Conservation (phyloP, 1,140 invertebrate species). For the Belonocnema kinseyi region DNA sequence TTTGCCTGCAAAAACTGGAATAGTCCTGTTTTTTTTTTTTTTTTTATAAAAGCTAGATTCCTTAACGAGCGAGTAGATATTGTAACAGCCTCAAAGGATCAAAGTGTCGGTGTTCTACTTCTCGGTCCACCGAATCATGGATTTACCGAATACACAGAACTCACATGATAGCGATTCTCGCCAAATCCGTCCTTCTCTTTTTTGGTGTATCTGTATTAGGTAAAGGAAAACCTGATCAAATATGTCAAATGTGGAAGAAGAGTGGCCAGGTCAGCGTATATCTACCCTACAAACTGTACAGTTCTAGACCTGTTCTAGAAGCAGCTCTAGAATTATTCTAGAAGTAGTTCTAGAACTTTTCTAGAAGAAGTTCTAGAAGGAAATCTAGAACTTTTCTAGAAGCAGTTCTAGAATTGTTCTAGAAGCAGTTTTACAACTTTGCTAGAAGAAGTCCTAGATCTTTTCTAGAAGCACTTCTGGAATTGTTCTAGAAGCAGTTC, state of each 20-base stretch:
- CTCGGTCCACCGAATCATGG: slow-evolving; percentile 77
- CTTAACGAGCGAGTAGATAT: slow-evolving; percentile 68
- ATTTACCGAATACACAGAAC: slow-evolving; percentile 75
- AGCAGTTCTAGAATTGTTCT: too few species aligned
- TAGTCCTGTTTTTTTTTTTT: too few species aligned
- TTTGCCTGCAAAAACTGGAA: too few species aligned
- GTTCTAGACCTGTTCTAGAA: neutral
- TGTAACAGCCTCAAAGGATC: slow-evolving; percentile 76
- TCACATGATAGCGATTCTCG: slow-evolving; percentile 68
- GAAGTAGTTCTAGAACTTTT: too few species aligned
- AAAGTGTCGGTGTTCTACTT: slow-evolving; percentile 74
- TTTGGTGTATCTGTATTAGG: slow-evolving; percentile 12
- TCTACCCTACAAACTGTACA: neutral
- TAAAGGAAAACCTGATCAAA: neutral
- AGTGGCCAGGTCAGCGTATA: neutral
- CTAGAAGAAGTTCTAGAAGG: too few species aligned
- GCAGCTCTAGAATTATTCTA: too few species aligned
- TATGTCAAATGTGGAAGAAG: neutral
- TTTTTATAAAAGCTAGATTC: slow-evolving; percentile 14
- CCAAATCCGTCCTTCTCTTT: slow-evolving; percentile 38
- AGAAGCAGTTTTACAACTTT: too few species aligned
- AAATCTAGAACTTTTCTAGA: too few species aligned
- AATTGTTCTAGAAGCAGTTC: too few species aligned
- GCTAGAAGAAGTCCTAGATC: too few species aligned
- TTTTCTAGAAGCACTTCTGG: too few species aligned